Base-by-base conservation (phyloP, 2,797 vertebrate genomes). In the Phrynocephalus vlangalii region DNA sequence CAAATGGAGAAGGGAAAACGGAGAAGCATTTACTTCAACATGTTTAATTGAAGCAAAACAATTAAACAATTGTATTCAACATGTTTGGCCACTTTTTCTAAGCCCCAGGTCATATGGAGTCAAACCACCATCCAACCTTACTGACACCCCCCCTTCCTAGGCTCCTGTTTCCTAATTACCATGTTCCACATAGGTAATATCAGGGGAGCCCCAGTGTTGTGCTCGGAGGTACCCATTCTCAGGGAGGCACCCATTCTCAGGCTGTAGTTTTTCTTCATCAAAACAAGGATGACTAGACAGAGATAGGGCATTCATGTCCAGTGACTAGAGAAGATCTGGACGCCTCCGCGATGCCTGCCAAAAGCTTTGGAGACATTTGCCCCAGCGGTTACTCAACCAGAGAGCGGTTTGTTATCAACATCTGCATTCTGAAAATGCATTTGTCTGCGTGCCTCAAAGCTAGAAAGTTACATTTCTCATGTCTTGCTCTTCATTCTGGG, bases 301-400 rank as follows among this genome's bases (percentile, higher is more conserved):
- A 3, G 83, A 52, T 68, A 89, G 2, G 11, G 66, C 16, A 75
- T 63, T 63, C 4, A 16, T 20, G 48, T 0, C 0, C 3, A 6
- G 72, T 75, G 6, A 85, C 68, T 79, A 1, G 86, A 22, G 89
- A 52, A 76, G 6, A 73, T 83, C 5, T 50, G 0, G 60, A 50
- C 86, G 96, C 96, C 95, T 5, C 89, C 38, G 38, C 15, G 88
- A 72, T 1, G 84, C 85, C 93, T 91, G 93, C 91, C 72, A 1
- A 75, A 10, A 26, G 60, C 50, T 0, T 38, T 0, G 0, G 85
- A 88, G 44, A 33, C 0, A 0, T 90, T 63, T 33, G 90, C 95
- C 96, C 95, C 92, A 91, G 94, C 60, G 76, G 91, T 94, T 94
- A 92, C 84, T 96, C 94, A 94, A 60, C 88, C 89, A 5, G 16